Base-by-base conservation (phyloP, 1,140 invertebrate species). In the Platyscapa corneri region DNA sequence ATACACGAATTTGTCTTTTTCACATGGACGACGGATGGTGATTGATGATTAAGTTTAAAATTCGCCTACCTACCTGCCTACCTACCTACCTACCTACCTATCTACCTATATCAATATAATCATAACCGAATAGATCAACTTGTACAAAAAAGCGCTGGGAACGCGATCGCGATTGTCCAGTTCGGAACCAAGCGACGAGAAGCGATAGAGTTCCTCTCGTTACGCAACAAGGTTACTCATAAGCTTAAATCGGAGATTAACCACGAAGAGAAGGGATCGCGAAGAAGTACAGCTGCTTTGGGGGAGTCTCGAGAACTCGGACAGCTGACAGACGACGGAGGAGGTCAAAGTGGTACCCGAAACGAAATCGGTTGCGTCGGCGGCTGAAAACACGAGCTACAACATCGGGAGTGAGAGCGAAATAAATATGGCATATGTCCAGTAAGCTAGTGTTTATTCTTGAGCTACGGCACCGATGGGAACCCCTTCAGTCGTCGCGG, bases 371-470 rank as follows among this genome's bases (percentile, higher is more conserved):
- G 39, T 27, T 60, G 27, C 53, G 39, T 75, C 49, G 56, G 39
- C 34, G 32, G 56, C 27, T 16, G 32, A 83, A 56, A 1, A 20
- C 46, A 18, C 20, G 23, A 27, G 37, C 56, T 27, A 20, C 49
- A 37, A 18, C n/a, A 30, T 42, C 64, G 79, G 53, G 64, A 37
- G 78, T 30, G 82, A 76, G 37, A 56, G 46, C 60, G 67, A 79
- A 86, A 84, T 79, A 72, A 79, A 84, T 72, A 72, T 78, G 85
- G 82, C 85, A 86, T 80, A 74, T 80, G 78, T 82, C 85, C 85
- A 82, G 78, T 83, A 67, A 49, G 30, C 79, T 85, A 88, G 89
- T 90, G 89, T 91, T 91, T 91, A 90, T 89, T 90, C 88, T 91
- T 88, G 87, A 80, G 83, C 87, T 70, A 82, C 76, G 72, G 49